A percentile compares a stretch with the other conserved stretches of the same genome.
phyloP scores from a whole-genome alignment of 2,113 vertebrate species.

The Odontophorus gujanensis region DNA sequence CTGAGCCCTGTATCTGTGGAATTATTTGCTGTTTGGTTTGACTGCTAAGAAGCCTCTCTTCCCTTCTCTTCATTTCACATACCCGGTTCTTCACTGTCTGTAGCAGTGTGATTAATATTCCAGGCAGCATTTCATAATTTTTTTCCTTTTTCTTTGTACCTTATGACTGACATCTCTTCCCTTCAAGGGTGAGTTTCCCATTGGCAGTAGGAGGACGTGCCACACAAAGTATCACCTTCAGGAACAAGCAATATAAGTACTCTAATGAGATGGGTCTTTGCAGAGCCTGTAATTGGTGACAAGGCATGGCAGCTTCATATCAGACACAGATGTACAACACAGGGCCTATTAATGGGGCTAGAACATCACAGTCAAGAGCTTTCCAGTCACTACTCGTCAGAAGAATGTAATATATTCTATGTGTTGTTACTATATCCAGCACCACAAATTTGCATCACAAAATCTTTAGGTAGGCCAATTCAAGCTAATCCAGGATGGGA shows the following conservation, averaged over 20 bases:
- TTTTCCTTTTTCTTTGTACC: conserved; percentile 53
- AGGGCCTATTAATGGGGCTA: conserved; percentile 79
- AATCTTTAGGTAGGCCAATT: conserved; percentile 70
- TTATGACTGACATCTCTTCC: conserved; percentile 71
- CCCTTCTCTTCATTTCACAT: conserved; percentile 23
- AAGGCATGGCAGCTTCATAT: conserved; percentile 79
- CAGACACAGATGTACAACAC: conserved; percentile 78
- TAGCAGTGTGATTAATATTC: conserved; percentile 67
- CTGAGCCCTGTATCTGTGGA: not conserved
- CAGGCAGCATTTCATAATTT: conserved; percentile 42
- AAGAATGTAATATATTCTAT: conserved; percentile 66
- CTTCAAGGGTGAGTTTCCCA: conserved; percentile 75
- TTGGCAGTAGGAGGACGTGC: conserved; percentile 71
- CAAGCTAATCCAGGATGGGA: conserved; percentile 61
- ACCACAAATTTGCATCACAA: conserved; percentile 75
- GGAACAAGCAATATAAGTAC: conserved; percentile 73
- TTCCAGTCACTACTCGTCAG: conserved; percentile 65
- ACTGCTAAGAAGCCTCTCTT: conserved; percentile 2
- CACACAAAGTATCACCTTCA: conserved; percentile 74
- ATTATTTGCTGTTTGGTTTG: not conserved
- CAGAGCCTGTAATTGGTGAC: conserved; percentile 82
- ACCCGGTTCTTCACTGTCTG: conserved; percentile 14
- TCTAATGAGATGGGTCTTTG: conserved; percentile 81
- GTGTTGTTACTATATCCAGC: conserved; percentile 65
- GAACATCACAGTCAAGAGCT: conserved; percentile 66